These are phyloP conservation scores for Torymus texanus DNA, from an alignment of 2,888 invertebrate species.

Conservation along the genomic window DNA sequence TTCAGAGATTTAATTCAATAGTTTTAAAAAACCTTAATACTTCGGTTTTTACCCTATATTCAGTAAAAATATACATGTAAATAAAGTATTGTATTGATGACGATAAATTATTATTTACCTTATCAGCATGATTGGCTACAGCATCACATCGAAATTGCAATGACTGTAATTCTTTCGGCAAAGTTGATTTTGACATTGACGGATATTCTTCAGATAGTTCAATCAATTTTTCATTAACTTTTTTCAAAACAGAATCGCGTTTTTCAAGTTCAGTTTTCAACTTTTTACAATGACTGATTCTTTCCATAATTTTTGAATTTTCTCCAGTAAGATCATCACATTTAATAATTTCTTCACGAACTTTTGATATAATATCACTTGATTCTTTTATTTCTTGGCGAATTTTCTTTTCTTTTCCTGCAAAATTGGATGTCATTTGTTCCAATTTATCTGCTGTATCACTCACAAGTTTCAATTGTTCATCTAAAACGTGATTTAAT, in stretches of 20 bases:
- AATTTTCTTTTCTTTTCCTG: conserved; percentile 84
- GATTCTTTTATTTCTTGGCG: conserved; percentile 84
- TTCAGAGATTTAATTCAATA: too few relatives aligned
- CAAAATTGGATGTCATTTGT: conserved; percentile 83
- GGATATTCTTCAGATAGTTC: conserved; percentile 86
- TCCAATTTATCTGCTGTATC: conserved; percentile 85
- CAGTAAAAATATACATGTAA: too few relatives aligned
- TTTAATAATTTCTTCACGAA: conserved; percentile 89
- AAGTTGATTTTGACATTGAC: conserved; percentile 84
- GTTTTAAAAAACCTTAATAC: too few relatives aligned
- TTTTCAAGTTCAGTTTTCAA: conserved; percentile 84
- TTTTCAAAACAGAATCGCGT: conserved; percentile 82
- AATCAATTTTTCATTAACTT: conserved; percentile 82
- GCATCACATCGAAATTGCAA: conserved; percentile 90
- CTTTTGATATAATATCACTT: conserved; percentile 82
- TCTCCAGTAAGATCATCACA: conserved; percentile 94
- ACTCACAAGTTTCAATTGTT: conserved; percentile 86
- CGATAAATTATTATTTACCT: conserved; percentile 76
- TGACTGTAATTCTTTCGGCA: conserved; percentile 88
- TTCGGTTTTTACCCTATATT: too few relatives aligned
- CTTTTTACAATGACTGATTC: conserved; percentile 85
- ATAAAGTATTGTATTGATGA: too few relatives aligned
- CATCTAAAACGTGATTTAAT: conserved; percentile 82
- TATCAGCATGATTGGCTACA: conserved; percentile 85
- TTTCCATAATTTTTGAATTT: conserved; percentile 87